Evolutionary conservation across 2,888 invertebrate genomes (phyloP).

Genomic region (Abrostola tripartita): DNA sequence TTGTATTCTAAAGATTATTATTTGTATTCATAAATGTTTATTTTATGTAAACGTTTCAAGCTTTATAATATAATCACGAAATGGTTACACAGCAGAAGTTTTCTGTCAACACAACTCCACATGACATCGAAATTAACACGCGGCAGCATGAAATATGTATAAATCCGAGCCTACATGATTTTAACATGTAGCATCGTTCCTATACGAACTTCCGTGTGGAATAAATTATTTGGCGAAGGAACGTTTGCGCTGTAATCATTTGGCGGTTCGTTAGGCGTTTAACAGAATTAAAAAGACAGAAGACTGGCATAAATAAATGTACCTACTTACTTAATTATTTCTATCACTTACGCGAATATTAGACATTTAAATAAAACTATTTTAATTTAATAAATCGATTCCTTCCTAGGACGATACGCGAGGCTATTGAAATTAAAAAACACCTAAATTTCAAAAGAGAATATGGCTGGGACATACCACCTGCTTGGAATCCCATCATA

Average conservation of each 20-base stretch:
- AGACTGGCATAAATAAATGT: conserved; percentile 30
- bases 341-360: too few relatives aligned
- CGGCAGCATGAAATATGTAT: conserved; percentile 45
- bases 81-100: background rate
- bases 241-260: conserved; percentile 71
- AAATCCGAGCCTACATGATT: conserved; percentile 65
- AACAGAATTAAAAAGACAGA: conserved; percentile 52
- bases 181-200: conserved; percentile 56
- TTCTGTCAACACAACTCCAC: conserved; percentile 52
- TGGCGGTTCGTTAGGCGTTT: conserved; percentile 69
- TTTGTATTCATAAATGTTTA: background rate
- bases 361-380: too few relatives aligned
- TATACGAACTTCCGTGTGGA: conserved; percentile 51
- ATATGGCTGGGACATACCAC: too few relatives aligned
- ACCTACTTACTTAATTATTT: too few relatives aligned
- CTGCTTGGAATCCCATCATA: too few relatives aligned
- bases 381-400: too few relatives aligned
- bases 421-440: too few relatives aligned
- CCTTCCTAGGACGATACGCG: too few relatives aligned
- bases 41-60: background rate
- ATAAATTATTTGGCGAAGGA: conserved; percentile 65
- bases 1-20: too few relatives aligned
- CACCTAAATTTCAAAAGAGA: too few relatives aligned
- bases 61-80: background rate
- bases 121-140: conserved; percentile 47